phyloP scores from a whole-genome alignment of 2,888 invertebrate species.

The Trissolcus japonicus region DNA sequence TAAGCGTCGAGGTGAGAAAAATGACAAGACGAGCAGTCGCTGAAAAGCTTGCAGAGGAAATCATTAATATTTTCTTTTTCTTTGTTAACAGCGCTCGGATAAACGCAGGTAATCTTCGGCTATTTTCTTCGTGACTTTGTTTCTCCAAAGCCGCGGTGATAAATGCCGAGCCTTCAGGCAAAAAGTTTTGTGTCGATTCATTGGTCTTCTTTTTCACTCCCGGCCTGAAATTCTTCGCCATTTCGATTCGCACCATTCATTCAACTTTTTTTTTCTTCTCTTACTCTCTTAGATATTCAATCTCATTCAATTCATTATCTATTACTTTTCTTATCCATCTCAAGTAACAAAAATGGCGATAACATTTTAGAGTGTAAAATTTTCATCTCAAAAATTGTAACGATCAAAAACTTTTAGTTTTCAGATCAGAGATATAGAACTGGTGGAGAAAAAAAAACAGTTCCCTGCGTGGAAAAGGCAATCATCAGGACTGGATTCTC shows the following conservation, averaged over 20 bases:
- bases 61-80: conserved; percentile 48
- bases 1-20: too few species aligned
- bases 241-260: conserved; percentile 35
- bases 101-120: conserved; percentile 40
- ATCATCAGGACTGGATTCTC: too few species aligned
- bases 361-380: too few species aligned
- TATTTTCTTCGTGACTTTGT: conserved; percentile 49
- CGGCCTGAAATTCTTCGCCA: conserved; percentile 33
- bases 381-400: too few species aligned
- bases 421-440: too few species aligned
- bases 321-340: too few species aligned
- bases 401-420: too few species aligned
- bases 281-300: conserved; percentile 6
- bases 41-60: conserved; percentile 42
- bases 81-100: conserved; percentile 30
- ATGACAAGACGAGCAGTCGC: conserved; percentile 1
- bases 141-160: conserved; percentile 42
- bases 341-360: too few species aligned
- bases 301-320: conserved; percentile 6
- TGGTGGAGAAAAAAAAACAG: too few species aligned
- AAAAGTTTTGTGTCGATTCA: conserved; percentile 40
- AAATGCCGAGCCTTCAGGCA: conserved; percentile 39
- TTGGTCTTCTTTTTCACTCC: conserved; percentile 31
- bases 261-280: conserved; percentile 5
- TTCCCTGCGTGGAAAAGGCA: too few species aligned